Percentiles rank a stretch among this genome's conserved stretches.
Conservation (phyloP, 2,113 vertebrate genomes). For the Aplodontia rufa region DNA sequence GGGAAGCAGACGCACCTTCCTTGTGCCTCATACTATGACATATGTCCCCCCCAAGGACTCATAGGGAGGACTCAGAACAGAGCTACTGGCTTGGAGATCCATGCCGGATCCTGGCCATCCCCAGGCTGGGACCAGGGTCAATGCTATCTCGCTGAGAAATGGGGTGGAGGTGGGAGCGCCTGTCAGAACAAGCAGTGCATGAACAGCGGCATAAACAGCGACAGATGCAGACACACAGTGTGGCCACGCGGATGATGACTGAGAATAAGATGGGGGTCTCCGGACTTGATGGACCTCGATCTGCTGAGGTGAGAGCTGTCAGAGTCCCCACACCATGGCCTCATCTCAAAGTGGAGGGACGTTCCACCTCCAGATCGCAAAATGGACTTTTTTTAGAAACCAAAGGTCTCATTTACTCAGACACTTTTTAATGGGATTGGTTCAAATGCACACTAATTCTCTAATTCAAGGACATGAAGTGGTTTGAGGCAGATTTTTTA, state of each 20-base stretch:
- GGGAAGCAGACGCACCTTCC: not conserved
- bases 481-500: not conserved
- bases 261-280: not conserved
- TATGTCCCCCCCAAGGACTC: not conserved
- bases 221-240: not conserved
- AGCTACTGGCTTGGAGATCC: not conserved
- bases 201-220: not conserved
- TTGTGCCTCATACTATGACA: not conserved
- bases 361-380: too few species aligned
- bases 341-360: not conserved
- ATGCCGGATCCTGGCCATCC: not conserved
- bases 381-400: not conserved
- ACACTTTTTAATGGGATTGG: not conserved
- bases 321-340: not conserved
- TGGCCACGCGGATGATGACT: not conserved
- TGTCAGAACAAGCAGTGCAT: fast-evolving
- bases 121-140: not conserved
- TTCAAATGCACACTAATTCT: not conserved
- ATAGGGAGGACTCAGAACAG: fast-evolving
- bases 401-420: not conserved
- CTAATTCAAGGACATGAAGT: not conserved
- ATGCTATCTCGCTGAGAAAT: not conserved
- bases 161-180: not conserved
- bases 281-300: not conserved
- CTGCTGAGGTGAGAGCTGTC: not conserved